Evolutionary conservation across 2,113 vertebrate species (phyloP).

Genomic region (Diphyllodes magnificus): DNA sequence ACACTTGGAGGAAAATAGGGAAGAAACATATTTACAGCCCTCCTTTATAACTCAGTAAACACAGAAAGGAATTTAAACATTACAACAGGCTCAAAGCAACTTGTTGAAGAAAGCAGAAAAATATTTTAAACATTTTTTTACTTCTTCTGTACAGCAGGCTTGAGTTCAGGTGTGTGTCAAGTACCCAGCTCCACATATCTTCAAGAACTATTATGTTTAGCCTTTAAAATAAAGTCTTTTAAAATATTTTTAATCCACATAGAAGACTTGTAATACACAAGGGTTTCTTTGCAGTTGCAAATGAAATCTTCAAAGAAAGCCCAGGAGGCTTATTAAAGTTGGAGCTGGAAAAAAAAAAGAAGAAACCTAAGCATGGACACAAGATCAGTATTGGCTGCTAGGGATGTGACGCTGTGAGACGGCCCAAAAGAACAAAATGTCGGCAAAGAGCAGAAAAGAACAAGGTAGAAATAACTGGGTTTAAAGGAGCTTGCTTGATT

Average conservation of each 20-base stretch:
- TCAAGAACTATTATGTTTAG: neutral
- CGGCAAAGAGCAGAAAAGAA: neutral
- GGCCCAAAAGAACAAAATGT: neutral
- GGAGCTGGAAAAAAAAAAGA: neutral
- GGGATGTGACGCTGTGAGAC: neutral
- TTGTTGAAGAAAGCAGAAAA: neutral
- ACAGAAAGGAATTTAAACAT: neutral
- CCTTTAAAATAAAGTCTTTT: neutral
- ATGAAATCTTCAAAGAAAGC: conserved; percentile 23
- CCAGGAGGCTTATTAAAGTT: conserved; percentile 2
- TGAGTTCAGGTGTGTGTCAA: neutral
- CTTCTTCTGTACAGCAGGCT: neutral
- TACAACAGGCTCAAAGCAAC: neutral
- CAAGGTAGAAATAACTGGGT: neutral
- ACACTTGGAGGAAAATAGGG: neutral
- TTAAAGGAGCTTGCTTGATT: neutral
- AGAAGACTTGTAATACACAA: neutral
- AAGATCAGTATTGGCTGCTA: neutral
- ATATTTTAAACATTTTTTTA: neutral
- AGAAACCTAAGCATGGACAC: neutral
- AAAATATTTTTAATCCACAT: neutral
- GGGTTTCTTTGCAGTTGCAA: neutral
- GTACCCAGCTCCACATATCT: neutral
- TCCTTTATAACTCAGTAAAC: neutral
- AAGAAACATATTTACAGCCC: neutral